A percentile compares a stretch with the other conserved stretches of the same genome.
Evolutionary conservation across 2,888 invertebrate species (phyloP).

Genomic region (Lasioglossum calceatum): DNA sequence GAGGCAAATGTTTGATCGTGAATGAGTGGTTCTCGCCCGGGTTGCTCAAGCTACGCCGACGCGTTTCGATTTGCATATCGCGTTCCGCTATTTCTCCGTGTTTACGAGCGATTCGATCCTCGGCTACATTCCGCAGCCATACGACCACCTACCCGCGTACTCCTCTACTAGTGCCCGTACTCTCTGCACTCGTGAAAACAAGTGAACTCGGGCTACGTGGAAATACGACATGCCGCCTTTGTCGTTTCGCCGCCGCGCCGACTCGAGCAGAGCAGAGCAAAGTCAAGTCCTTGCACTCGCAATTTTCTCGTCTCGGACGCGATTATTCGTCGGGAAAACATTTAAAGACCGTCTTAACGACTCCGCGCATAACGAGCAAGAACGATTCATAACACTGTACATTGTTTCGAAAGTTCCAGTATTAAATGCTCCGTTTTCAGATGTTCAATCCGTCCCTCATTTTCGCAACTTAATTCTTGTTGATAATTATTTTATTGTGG

Average conservation of each 20-base stretch:
- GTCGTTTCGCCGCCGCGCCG: constrained; percentile 8
- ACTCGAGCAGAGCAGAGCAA: not conserved
- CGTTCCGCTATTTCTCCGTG: constrained; percentile 62
- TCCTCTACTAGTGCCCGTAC: not conserved
- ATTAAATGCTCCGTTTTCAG: not conserved
- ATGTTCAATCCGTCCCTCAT: not conserved
- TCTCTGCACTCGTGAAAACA: constrained; percentile 37
- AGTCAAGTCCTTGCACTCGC: not conserved
- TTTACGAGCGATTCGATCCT: constrained; percentile 64
- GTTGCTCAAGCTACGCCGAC: constrained; percentile 50
- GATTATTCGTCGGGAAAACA: not conserved
- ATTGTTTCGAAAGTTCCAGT: not conserved
- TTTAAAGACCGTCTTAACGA: not conserved
- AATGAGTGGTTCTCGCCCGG: constrained; percentile 26
- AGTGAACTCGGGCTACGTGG: constrained; percentile 46
- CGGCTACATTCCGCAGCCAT: constrained; percentile 53
- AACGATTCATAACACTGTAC: not conserved
- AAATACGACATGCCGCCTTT: constrained; percentile 33
- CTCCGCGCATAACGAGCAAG: not conserved
- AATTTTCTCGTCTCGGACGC: not conserved
- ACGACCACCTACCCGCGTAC: constrained; percentile 37
- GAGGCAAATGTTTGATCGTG: constrained; percentile 19
- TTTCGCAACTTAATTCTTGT: not conserved
- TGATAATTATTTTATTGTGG: no score
- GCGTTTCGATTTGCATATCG: constrained; percentile 54